Evolutionary conservation across 2,797 vertebrate genomes (phyloP).

Genomic region (Malurus splendens): DNA sequence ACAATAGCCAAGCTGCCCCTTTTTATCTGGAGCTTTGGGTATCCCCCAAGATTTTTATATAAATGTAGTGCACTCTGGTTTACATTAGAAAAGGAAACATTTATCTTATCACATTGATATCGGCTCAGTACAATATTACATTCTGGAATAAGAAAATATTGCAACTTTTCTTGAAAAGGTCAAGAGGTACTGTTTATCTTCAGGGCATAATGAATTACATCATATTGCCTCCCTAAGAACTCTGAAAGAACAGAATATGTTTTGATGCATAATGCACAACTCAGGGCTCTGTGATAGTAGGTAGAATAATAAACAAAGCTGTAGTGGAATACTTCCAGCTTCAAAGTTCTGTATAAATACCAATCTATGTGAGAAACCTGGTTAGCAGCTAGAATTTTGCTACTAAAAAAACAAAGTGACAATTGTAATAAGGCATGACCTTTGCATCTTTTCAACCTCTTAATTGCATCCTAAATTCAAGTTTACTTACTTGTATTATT

Average conservation of each 20-base stretch:
- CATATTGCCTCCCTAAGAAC: constrained; percentile 10
- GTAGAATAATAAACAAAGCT: constrained; percentile 33
- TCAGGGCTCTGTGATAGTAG: not conserved
- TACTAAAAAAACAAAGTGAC: not conserved
- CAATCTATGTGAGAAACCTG: not conserved
- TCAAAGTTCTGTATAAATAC: not conserved
- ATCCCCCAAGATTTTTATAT: constrained; percentile 62
- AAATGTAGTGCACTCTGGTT: constrained; percentile 57
- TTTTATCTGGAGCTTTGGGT: constrained; percentile 50
- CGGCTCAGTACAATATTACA: constrained; percentile 59
- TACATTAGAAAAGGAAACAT: constrained; percentile 66
- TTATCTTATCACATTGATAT: constrained; percentile 64
- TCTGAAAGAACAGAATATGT: constrained; percentile 17
- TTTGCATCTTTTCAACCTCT: not conserved
- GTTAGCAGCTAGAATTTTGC: not conserved
- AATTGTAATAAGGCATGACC: not conserved
- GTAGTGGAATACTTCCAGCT: not conserved
- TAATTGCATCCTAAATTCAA: not conserved
- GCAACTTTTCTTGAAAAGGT: constrained; percentile 64
- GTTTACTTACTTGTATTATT: not conserved
- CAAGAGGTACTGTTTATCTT: constrained; percentile 65
- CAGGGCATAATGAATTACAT: constrained; percentile 53
- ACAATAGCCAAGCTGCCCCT: constrained; percentile 37
- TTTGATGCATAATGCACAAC: constrained; percentile 23
- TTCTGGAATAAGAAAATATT: constrained; percentile 65